A percentile compares a stretch with the other conserved stretches of the same genome.
Conservation (phyloP, 2,797 vertebrate species). For the Paguma larvata region DNA sequence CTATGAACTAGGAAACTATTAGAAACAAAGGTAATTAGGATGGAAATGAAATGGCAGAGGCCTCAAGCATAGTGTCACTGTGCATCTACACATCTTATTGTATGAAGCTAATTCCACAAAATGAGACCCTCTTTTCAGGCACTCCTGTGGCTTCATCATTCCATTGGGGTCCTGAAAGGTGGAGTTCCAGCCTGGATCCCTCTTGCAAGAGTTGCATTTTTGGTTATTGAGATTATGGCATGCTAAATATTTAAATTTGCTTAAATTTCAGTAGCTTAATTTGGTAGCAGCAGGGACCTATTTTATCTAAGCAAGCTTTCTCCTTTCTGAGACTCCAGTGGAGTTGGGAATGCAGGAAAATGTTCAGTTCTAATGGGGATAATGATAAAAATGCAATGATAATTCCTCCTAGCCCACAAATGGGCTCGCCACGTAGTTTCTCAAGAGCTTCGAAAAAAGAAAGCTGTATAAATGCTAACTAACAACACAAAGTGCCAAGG, state of each 20-base stretch:
- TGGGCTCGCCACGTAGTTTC: constrained; percentile 12
- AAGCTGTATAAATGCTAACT: constrained; percentile 62
- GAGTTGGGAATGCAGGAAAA: constrained; percentile 1
- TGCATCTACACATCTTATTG: background rate
- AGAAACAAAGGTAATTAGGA: constrained; percentile 12
- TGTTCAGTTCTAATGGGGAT: constrained; percentile 49
- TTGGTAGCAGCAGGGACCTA: constrained; percentile 61
- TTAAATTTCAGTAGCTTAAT: constrained; percentile 54
- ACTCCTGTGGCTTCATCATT: background rate
- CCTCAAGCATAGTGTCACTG: background rate
- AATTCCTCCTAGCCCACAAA: background rate
- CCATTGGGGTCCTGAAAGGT: background rate
- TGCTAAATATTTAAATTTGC: constrained; percentile 64
- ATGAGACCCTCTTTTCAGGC: background rate
- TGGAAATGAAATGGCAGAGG: background rate
- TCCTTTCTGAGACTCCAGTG: constrained; percentile 34
- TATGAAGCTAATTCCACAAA: background rate
- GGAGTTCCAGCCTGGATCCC: too few species aligned
- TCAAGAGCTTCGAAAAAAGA: constrained; percentile 54
- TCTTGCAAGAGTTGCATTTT: background rate
- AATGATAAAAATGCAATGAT: constrained; percentile 63
- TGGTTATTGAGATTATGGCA: background rate
- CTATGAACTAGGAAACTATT: background rate
- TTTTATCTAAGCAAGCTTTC: constrained; percentile 40
- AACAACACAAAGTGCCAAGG: background rate